These are phyloP conservation scores for Leptopterna dolabrata DNA, from an alignment of 2,888 invertebrate species.

Conservation along the genomic window DNA sequence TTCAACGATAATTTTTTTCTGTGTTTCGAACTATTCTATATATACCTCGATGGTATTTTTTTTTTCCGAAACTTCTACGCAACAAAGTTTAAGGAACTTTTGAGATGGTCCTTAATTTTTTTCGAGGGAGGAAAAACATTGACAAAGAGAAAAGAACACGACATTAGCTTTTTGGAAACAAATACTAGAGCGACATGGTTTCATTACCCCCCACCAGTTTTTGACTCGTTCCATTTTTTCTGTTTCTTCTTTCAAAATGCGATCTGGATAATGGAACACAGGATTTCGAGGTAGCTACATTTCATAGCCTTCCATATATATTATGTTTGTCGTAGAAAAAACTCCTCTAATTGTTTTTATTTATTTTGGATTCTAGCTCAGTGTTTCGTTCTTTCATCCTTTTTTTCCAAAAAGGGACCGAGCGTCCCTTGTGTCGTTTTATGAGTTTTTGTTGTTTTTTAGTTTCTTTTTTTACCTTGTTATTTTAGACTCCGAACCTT, in stretches of 20 bases:
- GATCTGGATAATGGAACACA: constrained; percentile 69
- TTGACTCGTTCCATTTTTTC: constrained; percentile 70
- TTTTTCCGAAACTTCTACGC: constrained; percentile 54
- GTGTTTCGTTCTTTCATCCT: constrained; percentile 55
- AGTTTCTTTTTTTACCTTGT: constrained; percentile 54
- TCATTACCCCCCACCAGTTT: constrained; percentile 65
- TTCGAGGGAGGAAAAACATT: too few species aligned
- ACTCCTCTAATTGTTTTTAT: constrained; percentile 56
- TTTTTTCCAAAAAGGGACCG: constrained; percentile 30
- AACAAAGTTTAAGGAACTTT: constrained; percentile 68
- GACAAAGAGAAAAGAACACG: not conserved
- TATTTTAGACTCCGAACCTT: constrained; percentile 58
- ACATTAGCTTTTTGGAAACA: not conserved
- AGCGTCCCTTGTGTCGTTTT: constrained; percentile 36
- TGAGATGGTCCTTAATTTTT: constrained; percentile 70
- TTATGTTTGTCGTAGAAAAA: constrained; percentile 62
- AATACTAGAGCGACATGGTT: not conserved
- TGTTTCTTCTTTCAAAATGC: constrained; percentile 60
- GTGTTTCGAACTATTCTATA: constrained; percentile 48
- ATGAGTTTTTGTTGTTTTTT: constrained; percentile 56
- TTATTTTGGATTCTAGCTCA: constrained; percentile 58
- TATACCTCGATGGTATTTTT: constrained; percentile 49
- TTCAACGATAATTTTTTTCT: constrained; percentile 49
- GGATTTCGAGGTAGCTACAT: constrained; percentile 81
- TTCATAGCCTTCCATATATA: constrained; percentile 58